These are phyloP conservation scores for Zoroaster sp. DNA, from an alignment of 53 echinoderm and acorn worm species.

Conservation along the genomic window DNA sequence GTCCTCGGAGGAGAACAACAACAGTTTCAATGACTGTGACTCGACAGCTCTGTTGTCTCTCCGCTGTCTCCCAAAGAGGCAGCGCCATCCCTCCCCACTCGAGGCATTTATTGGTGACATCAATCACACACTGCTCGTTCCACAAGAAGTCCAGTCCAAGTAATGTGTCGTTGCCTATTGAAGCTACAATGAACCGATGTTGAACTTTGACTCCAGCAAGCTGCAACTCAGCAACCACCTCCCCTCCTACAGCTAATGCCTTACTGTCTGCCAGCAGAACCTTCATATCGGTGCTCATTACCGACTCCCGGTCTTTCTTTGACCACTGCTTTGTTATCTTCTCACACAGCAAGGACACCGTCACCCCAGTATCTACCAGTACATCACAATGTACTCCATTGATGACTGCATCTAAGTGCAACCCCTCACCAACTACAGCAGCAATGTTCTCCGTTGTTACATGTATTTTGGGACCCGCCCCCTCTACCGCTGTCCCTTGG, in stretches of 20 bases:
- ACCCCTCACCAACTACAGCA: background rate
- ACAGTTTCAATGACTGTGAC: background rate
- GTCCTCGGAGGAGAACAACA: background rate
- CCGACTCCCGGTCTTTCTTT: background rate
- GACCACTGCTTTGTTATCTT: background rate
- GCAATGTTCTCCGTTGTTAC: background rate
- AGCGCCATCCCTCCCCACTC: background rate
- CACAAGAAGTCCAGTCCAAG: slow-evolving; percentile 33
- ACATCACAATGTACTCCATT: background rate
- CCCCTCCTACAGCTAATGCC: background rate
- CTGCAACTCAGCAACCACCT: background rate
- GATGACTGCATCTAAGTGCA: background rate
- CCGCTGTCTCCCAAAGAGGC: slow-evolving; percentile 8
- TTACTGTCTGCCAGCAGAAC: background rate
- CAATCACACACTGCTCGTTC: background rate
- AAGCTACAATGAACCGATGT: slow-evolving; percentile 26
- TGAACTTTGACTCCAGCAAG: background rate
- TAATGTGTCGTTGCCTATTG: slow-evolving; percentile 5
- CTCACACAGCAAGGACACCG: background rate
- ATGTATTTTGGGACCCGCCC: too few species aligned
- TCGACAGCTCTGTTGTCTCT: background rate
- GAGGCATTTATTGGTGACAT: background rate
- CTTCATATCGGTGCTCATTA: background rate
- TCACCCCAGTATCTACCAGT: too few species aligned
- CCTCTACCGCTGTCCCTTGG: too few species aligned